A percentile compares a stretch with the other conserved stretches of the same genome.
phyloP scores from a whole-genome alignment of 2,888 invertebrate species.

The Coleophora deauratella region DNA sequence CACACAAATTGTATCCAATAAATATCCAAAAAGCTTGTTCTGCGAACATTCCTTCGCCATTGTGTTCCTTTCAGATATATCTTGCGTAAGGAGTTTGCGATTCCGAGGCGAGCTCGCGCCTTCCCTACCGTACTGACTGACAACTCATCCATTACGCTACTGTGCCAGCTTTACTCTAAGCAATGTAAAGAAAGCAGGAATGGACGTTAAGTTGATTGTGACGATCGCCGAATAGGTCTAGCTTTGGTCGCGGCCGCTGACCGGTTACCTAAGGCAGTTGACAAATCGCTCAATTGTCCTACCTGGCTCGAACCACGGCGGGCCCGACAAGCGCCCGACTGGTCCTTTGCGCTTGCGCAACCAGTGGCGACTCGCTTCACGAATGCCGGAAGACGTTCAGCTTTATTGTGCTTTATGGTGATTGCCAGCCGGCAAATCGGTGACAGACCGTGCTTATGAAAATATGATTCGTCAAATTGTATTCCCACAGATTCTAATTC shows the following conservation, averaged over 20 bases:
- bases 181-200: constrained; percentile 40
- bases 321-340: constrained; percentile 27
- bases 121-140: constrained; percentile 54
- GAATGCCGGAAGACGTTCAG: constrained; percentile 63
- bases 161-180: constrained; percentile 38
- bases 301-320: constrained; percentile 33
- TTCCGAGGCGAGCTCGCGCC: constrained; percentile 39
- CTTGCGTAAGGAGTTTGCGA: constrained; percentile 63
- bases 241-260: constrained; percentile 34
- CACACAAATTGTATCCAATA: constrained; percentile 71
- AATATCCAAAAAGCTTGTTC: constrained; percentile 73
- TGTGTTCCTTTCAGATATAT: constrained; percentile 67
- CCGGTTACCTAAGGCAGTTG: constrained; percentile 62
- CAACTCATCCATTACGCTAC: constrained; percentile 50
- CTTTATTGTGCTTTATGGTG: constrained; percentile 60
- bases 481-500: constrained; percentile 8
- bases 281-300: constrained; percentile 72
- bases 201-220: constrained; percentile 32
- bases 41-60: constrained; percentile 63
- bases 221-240: constrained; percentile 33
- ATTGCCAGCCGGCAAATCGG: constrained; percentile 48
- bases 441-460: constrained; percentile 34
- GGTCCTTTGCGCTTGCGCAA: constrained; percentile 58
- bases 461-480: constrained; percentile 24
- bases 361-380: constrained; percentile 44